A percentile compares a stretch with the other conserved stretches of the same genome.
These are phyloP conservation scores for Upupa epops DNA, from an alignment of 2,113 vertebrate species.

Conservation along the genomic window DNA sequence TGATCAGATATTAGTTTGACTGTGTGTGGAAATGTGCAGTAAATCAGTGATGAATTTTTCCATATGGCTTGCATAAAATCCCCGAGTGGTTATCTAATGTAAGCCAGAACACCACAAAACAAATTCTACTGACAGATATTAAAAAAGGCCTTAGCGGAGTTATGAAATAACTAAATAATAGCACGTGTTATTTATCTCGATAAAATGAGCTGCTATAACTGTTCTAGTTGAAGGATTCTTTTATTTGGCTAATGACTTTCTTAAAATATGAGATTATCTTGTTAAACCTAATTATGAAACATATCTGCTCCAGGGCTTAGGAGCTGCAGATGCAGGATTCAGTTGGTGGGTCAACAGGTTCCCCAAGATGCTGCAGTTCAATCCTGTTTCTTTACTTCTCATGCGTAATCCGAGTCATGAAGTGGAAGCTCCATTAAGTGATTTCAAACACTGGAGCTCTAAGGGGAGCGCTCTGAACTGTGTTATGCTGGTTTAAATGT, in stretches of 20 bases:
- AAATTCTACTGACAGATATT: background rate
- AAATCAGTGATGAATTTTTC: conserved; percentile 59
- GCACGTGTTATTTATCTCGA: background rate
- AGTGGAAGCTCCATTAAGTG: background rate
- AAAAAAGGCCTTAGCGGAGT: background rate
- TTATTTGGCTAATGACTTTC: background rate
- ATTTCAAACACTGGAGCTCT: background rate
- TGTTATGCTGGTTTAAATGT: background rate
- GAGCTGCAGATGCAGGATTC: background rate
- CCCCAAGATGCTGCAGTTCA: background rate
- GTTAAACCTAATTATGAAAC: background rate
- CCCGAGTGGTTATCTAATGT: conserved; percentile 38
- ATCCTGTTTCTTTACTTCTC: background rate
- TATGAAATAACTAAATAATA: background rate
- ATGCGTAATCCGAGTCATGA: background rate
- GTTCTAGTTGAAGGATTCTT: background rate
- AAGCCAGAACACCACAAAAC: conserved; percentile 49
- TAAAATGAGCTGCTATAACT: background rate
- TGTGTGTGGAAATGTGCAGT: conserved; percentile 40
- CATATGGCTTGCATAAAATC: conserved; percentile 42
- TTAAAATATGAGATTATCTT: background rate
- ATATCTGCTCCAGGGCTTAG: background rate
- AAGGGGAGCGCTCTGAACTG: background rate
- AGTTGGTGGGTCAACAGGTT: background rate
- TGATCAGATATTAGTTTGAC: conserved; percentile 34